Evolutionary conservation across 2,113 vertebrate species (phyloP), one percentile per base, ranked within the genome.

Genomic region (Malaclemys terrapin): DNA sequence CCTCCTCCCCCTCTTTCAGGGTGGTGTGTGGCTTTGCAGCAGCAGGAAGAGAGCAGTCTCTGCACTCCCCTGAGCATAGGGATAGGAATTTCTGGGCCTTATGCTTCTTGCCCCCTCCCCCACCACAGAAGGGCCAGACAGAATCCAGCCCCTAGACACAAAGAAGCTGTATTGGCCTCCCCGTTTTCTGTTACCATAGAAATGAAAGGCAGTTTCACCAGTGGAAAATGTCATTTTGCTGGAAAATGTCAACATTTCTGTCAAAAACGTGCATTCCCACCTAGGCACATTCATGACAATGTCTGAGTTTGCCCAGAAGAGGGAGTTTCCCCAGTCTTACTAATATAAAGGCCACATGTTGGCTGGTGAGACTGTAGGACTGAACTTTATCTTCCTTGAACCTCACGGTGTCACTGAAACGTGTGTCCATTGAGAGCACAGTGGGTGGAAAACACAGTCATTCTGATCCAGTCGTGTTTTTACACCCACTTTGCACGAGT

Each of bases 181-280:
- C 35, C 10, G 16, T 13, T 91, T 86, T 80, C 85, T 80, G 45
- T 72, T 75, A 75, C 42, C 65, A 53, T 82, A 42, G 59, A n/a
- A 59, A 93, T 90, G 1, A 17, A 80, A 88, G 35, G 22, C 45
- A 85, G 59, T 81, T 85, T 85, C 89, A 85, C 76, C 80, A 80
- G 38, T 56, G 52, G n/a, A 80, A 88, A 91, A 24, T 65, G 35
- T 1, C 27, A 84, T 57, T 95, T 93, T 89, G 45, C 52, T 45
- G 53, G 52, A 27, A 96, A 96, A 96, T 93, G 31, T 69, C 59
- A 96, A 2, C 89, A 81, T 89, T 90, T 91, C 88, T 42, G 49
- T 89, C 69, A 53, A 35, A 91, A 89, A 91, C 72, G 6, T 35
- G 85, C 93, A n/a, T n/a, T 81, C 24, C 92, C 94, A 35, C 14